These are phyloP conservation scores for Sphenopsis melanotis DNA, from an alignment of 2,797 vertebrate species.

Conservation along the genomic window DNA sequence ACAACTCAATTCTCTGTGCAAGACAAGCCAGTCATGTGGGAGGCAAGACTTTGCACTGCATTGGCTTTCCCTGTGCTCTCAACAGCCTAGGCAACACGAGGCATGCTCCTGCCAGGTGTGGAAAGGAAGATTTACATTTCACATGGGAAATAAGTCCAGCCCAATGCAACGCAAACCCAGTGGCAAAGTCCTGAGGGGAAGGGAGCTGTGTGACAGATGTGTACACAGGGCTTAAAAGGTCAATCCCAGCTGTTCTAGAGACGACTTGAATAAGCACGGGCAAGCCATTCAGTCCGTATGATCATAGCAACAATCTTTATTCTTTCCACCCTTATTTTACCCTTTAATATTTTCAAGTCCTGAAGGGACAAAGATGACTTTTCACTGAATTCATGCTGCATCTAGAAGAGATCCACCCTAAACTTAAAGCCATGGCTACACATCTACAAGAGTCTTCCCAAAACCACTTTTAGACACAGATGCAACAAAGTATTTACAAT, in stretches of 20 bases:
- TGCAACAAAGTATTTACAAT: neutral
- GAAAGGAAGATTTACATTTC: neutral
- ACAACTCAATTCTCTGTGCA: neutral
- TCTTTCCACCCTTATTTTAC: neutral
- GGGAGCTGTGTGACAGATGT: neutral
- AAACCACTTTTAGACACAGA: neutral
- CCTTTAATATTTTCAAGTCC: neutral
- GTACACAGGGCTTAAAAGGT: neutral
- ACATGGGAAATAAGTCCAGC: neutral
- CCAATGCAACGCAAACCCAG: neutral
- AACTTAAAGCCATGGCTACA: neutral
- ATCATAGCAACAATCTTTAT: neutral
- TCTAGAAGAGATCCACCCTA: neutral
- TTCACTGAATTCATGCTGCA: neutral
- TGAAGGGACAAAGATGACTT: neutral
- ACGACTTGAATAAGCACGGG: neutral
- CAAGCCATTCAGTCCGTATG: rapidly evolving
- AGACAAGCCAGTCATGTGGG: neutral
- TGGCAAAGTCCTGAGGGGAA: neutral
- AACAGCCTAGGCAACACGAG: rapidly evolving
- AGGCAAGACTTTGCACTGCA: neutral
- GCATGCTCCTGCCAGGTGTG: neutral
- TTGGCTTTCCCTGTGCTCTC: neutral
- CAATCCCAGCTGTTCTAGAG: neutral
- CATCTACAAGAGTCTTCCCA: neutral